These are phyloP conservation scores for Odocoileus virginianus DNA, from an alignment of 2,113 vertebrate genomes.

Conservation along the genomic window DNA sequence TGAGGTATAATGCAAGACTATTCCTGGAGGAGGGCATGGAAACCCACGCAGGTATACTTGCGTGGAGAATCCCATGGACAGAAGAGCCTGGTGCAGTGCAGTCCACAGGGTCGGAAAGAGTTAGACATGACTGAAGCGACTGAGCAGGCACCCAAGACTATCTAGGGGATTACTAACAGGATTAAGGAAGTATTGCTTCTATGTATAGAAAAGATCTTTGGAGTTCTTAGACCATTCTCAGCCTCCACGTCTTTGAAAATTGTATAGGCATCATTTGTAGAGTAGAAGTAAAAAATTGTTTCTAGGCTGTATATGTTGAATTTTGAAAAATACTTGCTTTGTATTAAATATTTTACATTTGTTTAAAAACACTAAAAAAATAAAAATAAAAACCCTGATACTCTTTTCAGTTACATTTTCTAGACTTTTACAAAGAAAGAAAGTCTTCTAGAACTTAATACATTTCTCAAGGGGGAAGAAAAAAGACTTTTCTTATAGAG, in stretches of 20 bases:
- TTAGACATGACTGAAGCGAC: neutral
- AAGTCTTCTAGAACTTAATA: neutral
- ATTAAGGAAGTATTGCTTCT: neutral
- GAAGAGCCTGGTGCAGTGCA: neutral
- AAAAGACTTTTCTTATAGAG: neutral
- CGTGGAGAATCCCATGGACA: neutral
- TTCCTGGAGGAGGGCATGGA: neutral
- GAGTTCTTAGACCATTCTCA: neutral
- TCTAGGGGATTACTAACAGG: neutral
- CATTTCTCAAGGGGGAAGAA: neutral
- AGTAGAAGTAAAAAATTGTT: neutral
- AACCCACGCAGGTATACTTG: neutral
- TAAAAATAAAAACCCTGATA: neutral
- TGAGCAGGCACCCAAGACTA: neutral
- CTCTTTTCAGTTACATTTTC: neutral
- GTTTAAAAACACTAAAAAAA: neutral
- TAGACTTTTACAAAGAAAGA: neutral
- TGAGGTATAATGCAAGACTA: neutral
- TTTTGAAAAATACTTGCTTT: conserved; percentile 29
- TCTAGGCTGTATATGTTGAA: neutral
- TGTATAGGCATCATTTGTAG: neutral
- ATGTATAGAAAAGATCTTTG: neutral
- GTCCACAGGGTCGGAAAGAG: neutral
- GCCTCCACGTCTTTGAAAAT: neutral
- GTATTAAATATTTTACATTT: neutral